Base-by-base conservation (phyloP, 1,140 invertebrate genomes). In the Apolygus lucorum region DNA sequence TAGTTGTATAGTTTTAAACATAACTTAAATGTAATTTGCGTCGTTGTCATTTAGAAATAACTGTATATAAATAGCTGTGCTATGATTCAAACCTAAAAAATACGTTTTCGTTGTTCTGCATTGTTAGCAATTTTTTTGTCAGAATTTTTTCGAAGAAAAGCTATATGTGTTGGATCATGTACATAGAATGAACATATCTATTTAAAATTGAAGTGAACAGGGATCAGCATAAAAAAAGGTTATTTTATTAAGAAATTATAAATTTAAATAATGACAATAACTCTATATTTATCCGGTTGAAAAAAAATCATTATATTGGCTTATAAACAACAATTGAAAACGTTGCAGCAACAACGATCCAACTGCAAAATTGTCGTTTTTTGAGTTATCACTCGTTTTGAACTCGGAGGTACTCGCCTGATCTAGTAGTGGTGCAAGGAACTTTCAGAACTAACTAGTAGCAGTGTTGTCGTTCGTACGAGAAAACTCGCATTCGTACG, bases 181-280 rank as follows among this genome's bases (percentile, higher is more conserved):
- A 59, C 4, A 59, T 59, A 59, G 54, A 59, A 59, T 59, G 54
- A 59, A 59, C 54, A 59, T 59, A 59, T 59, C 54, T 59, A 59
- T 59, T 59, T 59, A 8, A 59, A 59, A 59, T 17, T 4, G 54
- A 59, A 59, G 54, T 17, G 54, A 59, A 59, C 54, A 59, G 54
- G 54, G 54, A 59, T 59, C 54, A 59, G 54, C 54, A 59, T 59
- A 59, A 59, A 59, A 59, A 59, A 59, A 8, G 34, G 17, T 11
- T 59, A 59, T 59, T 59, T 59, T 59, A 59, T 59, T 59, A 59
- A 59, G 11, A 59, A 13, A 59, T 59, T 59, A 59, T 17, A 17
- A 59, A 13, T 11, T 59, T 22, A 21, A 59, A 49, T 49, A 17
- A 59, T 59, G 54, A 59, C 54, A 59, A 59, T 59, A 59, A 59